Evolutionary conservation across 2,797 vertebrate species (phyloP).

Genomic region (Falco peregrinus): DNA sequence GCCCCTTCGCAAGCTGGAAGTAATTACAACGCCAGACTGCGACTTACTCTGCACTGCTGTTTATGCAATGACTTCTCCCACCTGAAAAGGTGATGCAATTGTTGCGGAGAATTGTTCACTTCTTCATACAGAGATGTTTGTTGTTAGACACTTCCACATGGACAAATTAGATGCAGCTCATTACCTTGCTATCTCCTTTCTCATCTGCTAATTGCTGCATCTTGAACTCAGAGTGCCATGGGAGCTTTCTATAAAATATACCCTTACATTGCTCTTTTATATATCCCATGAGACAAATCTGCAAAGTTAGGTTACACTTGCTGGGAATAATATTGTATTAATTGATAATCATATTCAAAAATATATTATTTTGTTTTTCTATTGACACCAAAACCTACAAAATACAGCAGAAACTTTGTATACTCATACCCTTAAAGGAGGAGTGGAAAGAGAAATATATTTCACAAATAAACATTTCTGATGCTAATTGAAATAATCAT

Average conservation of each 20-base stretch:
- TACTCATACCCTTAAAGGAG: background rate
- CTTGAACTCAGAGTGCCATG: background rate
- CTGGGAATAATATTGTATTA: background rate
- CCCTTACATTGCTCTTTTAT: slow-evolving; percentile 67
- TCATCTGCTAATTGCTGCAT: slow-evolving; percentile 52
- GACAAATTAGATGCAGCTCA: slow-evolving; percentile 65
- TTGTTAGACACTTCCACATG: slow-evolving; percentile 39
- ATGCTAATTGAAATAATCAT: background rate
- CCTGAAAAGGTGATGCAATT: slow-evolving; percentile 74
- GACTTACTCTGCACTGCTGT: rapidly evolving
- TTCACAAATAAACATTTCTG: background rate
- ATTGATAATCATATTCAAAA: background rate
- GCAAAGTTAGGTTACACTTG: background rate
- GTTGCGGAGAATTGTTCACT: slow-evolving; percentile 39
- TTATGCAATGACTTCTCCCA: background rate
- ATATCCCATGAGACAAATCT: background rate
- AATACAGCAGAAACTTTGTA: background rate
- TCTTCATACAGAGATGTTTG: slow-evolving; percentile 51
- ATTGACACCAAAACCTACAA: background rate
- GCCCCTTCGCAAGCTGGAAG: background rate
- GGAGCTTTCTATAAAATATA: slow-evolving; percentile 54
- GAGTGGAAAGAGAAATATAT: background rate
- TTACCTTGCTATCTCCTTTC: background rate
- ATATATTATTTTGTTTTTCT: background rate
- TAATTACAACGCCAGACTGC: background rate